These are phyloP conservation scores for Platyura marginata DNA, from an alignment of 1,140 invertebrate species.

Conservation along the genomic window DNA sequence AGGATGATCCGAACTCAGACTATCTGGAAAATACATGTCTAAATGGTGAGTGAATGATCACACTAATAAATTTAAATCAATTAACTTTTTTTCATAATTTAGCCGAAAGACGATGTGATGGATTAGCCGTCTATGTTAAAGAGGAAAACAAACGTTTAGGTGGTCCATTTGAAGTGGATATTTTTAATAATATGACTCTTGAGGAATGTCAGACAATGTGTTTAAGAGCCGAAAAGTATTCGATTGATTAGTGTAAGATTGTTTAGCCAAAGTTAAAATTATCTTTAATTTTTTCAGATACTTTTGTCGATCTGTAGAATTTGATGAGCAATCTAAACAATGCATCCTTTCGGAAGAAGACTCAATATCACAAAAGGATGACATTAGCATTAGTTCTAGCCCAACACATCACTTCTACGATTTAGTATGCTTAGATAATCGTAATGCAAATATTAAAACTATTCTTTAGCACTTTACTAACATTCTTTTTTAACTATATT, in stretches of 20 bases:
- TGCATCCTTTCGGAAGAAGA: conserved; percentile 80
- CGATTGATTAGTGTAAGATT: too few relatives aligned
- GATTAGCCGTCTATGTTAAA: conserved; percentile 67
- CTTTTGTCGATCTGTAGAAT: conserved; percentile 78
- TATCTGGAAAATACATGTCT: conserved; percentile 84
- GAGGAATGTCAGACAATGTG: conserved; percentile 70
- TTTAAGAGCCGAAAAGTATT: conserved; percentile 54
- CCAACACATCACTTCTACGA: conserved; percentile 71
- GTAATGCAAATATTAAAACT: conserved; percentile 51
- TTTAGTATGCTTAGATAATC: conserved; percentile 66
- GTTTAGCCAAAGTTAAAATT: too few relatives aligned
- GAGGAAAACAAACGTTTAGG: conserved; percentile 74
- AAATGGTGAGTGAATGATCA: conserved; percentile 38
- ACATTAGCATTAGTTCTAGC: conserved; percentile 59
- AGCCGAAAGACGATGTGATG: conserved; percentile 72
- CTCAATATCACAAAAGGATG: conserved; percentile 67
- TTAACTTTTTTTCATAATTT: background rate
- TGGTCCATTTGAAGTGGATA: conserved; percentile 71
- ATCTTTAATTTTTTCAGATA: conserved; percentile 32
- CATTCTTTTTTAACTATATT: background rate
- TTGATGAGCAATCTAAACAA: conserved; percentile 64
- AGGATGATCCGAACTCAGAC: conserved; percentile 70
- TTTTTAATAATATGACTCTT: conserved; percentile 64
- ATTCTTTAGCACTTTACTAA: too few relatives aligned
- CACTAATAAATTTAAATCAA: conserved; percentile 1